Conservation (phyloP, 2,797 vertebrate genomes). For the Phataginus tetradactyla region DNA sequence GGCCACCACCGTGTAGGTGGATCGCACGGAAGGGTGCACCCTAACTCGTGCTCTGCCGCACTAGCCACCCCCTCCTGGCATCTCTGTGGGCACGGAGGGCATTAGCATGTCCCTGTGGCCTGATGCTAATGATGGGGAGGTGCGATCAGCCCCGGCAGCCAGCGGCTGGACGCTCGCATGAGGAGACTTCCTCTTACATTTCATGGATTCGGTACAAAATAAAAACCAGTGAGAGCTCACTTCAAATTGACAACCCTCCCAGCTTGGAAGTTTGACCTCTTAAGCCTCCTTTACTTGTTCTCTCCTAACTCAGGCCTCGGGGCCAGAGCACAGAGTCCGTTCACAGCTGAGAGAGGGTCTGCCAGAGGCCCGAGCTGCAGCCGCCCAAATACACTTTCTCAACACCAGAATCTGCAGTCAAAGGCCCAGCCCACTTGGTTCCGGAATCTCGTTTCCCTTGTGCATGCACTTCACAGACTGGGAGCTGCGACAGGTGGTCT, state of each 20-base stretch:
- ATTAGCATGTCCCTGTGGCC: neutral
- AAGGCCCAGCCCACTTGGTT: neutral
- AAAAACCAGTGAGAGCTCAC: slow-evolving; percentile 53
- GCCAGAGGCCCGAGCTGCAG: neutral
- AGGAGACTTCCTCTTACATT: slow-evolving; percentile 27
- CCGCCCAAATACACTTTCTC: neutral
- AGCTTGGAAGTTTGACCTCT: slow-evolving; percentile 40
- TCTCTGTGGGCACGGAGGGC: neutral
- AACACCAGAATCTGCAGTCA: neutral
- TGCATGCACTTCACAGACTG: neutral
- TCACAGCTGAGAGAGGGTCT: neutral
- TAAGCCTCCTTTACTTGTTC: neutral
- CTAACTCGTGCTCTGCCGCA: neutral
- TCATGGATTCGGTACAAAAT: slow-evolving; percentile 45
- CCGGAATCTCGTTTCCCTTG: slow-evolving; percentile 41
- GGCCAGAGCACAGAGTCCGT: neutral
- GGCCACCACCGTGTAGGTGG: neutral
- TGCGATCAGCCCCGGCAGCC: neutral
- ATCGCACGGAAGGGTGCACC: neutral
- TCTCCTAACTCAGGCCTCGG: neutral
- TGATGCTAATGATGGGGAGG: neutral
- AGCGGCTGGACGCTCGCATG: neutral
- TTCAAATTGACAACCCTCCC: slow-evolving; percentile 39
- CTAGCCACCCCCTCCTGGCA: neutral
- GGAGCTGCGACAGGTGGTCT: slow-evolving; percentile 66